Conservation (phyloP, 2,113 vertebrate species). For the Hydropotes inermis region DNA sequence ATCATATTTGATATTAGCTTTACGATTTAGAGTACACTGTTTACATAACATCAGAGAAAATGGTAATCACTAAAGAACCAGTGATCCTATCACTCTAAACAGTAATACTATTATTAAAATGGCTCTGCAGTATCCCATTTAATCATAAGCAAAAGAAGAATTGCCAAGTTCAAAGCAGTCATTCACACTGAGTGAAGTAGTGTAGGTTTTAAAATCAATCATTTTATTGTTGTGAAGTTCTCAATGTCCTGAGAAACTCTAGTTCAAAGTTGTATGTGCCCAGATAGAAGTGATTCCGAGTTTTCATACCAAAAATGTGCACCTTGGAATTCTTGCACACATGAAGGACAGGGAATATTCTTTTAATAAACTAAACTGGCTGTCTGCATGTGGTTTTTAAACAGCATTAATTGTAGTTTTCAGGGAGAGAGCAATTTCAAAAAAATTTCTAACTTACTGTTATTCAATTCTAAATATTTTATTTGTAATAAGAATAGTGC, state of each 20-base stretch:
- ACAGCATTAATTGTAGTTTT: neutral
- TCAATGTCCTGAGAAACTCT: neutral
- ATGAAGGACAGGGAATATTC: neutral
- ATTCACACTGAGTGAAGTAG: neutral
- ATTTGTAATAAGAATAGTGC: neutral
- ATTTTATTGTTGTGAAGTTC: neutral
- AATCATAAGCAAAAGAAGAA: neutral
- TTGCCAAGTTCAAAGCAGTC: neutral
- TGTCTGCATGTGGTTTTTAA: neutral
- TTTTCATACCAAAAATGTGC: neutral
- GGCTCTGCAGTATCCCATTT: neutral
- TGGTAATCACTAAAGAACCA: neutral
- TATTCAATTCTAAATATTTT: neutral
- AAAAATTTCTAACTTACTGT: neutral
- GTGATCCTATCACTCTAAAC: neutral
- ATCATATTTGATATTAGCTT: neutral
- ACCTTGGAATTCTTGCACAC: neutral
- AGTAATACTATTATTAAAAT: neutral
- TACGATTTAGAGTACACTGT: neutral
- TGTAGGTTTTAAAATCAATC: neutral
- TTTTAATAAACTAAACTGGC: neutral
- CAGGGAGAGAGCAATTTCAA: neutral
- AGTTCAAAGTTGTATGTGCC: neutral
- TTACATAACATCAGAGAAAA: neutral
- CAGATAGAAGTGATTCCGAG: neutral